Conservation (phyloP, 1,140 invertebrate species). For the Eufriesea mexicana region DNA sequence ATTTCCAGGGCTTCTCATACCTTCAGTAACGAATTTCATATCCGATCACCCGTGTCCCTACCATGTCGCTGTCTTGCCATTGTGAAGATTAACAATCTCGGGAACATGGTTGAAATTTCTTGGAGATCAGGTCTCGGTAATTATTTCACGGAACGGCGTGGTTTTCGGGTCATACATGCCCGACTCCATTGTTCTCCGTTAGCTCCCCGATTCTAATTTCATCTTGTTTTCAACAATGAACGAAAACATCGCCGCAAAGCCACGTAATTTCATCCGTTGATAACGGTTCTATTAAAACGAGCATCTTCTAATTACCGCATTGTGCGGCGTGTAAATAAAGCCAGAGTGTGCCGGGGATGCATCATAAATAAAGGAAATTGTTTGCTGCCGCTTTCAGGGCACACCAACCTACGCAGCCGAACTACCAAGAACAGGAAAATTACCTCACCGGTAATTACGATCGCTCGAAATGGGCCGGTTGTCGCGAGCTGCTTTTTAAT, state of each 20-base stretch:
- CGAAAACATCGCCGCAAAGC: slow-evolving; percentile 48
- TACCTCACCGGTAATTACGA: not conserved
- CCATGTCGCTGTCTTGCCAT: not conserved
- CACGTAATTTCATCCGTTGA: slow-evolving; percentile 58
- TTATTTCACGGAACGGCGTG: slow-evolving; percentile 36
- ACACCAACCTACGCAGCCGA: not conserved
- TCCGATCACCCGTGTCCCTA: not conserved
- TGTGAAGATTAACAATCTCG: not conserved
- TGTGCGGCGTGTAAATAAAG: slow-evolving; percentile 55
- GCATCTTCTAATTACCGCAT: slow-evolving; percentile 62
- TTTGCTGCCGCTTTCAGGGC: not conserved
- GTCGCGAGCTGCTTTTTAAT: not conserved
- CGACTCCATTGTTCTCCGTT: slow-evolving; percentile 41
- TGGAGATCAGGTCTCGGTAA: slow-evolving; percentile 34
- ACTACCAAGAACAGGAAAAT: not conserved
- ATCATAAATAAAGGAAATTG: slow-evolving; percentile 54
- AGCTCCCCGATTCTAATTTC: slow-evolving; percentile 54
- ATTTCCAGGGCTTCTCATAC: no score
- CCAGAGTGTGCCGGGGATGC: not conserved
- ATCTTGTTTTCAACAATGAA: slow-evolving; percentile 61
- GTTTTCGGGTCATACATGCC: slow-evolving; percentile 24
- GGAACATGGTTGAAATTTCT: slow-evolving; percentile 11
- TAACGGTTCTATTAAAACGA: slow-evolving; percentile 57
- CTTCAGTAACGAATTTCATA: no score
- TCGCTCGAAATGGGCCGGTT: not conserved